These are phyloP conservation scores for Tyrannus savana DNA, from an alignment of 2,113 vertebrate species.

Conservation along the genomic window DNA sequence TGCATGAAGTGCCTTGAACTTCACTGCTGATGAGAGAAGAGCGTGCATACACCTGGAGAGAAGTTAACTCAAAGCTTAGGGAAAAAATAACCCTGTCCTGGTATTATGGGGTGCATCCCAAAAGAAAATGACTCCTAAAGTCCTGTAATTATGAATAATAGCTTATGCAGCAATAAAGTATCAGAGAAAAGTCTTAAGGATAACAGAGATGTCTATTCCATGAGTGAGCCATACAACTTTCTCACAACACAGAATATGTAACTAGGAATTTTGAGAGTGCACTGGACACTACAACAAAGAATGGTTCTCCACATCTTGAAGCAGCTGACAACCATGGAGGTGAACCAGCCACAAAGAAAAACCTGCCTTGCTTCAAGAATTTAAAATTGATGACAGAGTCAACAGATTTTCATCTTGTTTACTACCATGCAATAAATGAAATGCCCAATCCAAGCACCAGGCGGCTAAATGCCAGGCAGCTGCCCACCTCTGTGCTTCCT, in stretches of 20 bases:
- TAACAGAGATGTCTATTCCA: not conserved
- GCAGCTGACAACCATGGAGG: not conserved
- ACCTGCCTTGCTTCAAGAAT: not conserved
- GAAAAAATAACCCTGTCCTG: not conserved
- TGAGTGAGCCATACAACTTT: not conserved
- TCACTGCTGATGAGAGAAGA: not conserved
- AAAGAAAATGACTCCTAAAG: not conserved
- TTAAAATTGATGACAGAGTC: not conserved
- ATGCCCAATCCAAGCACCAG: not conserved
- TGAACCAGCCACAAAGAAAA: not conserved
- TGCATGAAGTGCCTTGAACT: not conserved
- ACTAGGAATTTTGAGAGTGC: not conserved
- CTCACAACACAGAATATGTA: fast-evolving
- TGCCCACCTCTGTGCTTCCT: not conserved
- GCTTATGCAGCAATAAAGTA: not conserved
- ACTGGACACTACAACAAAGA: not conserved
- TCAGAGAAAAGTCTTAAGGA: not conserved
- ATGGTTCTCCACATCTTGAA: not conserved
- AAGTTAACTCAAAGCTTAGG: not conserved
- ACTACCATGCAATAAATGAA: not conserved
- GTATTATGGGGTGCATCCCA: not conserved
- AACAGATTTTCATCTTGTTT: not conserved
- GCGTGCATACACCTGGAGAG: not conserved
- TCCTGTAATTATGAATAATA: not conserved
- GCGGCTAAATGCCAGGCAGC: not conserved